Percentiles rank a stretch among this genome's conserved stretches.
These are phyloP conservation scores for Phodopus roborovskii DNA, from an alignment of 2,113 vertebrate species.

Conservation along the genomic window DNA sequence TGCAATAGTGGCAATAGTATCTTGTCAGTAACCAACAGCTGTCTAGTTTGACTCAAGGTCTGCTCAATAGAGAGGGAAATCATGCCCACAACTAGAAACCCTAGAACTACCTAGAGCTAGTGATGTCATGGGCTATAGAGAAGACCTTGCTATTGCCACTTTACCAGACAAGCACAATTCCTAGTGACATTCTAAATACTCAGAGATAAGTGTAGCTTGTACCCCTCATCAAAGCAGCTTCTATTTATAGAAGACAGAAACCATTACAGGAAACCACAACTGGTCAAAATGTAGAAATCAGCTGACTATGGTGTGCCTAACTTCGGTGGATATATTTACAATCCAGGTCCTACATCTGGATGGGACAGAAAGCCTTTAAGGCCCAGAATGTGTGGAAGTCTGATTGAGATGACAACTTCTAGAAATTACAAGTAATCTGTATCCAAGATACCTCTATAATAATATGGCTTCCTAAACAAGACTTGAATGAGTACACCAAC, in stretches of 20 bases:
- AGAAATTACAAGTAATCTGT: background rate
- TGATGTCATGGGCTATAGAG: no score
- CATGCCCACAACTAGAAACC: background rate
- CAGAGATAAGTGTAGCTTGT: no score
- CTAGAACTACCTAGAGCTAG: background rate
- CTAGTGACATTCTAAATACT: no score
- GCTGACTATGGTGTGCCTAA: background rate
- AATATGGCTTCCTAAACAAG: background rate
- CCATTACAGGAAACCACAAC: background rate
- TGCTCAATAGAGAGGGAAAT: background rate
- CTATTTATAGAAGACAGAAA: background rate
- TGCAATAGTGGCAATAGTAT: background rate
- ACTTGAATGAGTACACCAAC: background rate
- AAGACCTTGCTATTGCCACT: no score
- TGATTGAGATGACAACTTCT: background rate
- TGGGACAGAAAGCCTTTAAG: background rate
- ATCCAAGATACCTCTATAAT: background rate
- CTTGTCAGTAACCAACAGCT: background rate
- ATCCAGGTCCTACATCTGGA: background rate
- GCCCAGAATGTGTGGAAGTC: background rate
- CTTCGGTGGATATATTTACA: background rate
- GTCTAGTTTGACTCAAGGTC: background rate
- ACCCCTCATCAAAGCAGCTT: no score
- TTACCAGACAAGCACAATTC: no score
- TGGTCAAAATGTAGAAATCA: background rate